Conservation (phyloP, 1,140 invertebrate genomes). For the Sitobion miscanthi region DNA sequence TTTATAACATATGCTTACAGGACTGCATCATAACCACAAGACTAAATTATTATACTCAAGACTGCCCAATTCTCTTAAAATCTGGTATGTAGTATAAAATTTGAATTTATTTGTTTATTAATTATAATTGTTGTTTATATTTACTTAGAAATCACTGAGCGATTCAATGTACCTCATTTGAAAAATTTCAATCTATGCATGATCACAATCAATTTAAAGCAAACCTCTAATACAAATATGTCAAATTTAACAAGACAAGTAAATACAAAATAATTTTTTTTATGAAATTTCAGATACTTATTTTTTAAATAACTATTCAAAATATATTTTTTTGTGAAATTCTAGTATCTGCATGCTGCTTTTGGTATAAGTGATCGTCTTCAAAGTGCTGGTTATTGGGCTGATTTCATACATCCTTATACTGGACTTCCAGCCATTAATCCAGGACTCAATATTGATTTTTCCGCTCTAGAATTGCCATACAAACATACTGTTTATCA, state of each 20-base stretch:
- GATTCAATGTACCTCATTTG: constrained; percentile 49
- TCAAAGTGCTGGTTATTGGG: constrained; percentile 68
- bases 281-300: neutral
- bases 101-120: neutral
- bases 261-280: neutral
- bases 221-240: constrained; percentile 20
- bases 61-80: constrained; percentile 51
- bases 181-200: constrained; percentile 34
- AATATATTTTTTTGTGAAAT: constrained; percentile 44
- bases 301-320: neutral
- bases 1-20: neutral
- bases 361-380: constrained; percentile 62
- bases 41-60: constrained; percentile 45
- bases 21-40: constrained; percentile 47
- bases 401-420: constrained; percentile 74
- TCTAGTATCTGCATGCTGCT: constrained; percentile 61
- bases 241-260: constrained; percentile 52
- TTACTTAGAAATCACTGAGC: constrained; percentile 29
- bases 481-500: constrained; percentile 53
- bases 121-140: neutral
- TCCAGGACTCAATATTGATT: constrained; percentile 62
- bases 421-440: constrained; percentile 67
- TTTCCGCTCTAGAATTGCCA: constrained; percentile 61
- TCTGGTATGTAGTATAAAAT: constrained; percentile 4
- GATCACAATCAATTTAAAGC: constrained; percentile 45